Evolutionary conservation across 1,140 invertebrate genomes (phyloP), one percentile per base, ranked within the genome.

Genomic region (Drosophila tani): DNA sequence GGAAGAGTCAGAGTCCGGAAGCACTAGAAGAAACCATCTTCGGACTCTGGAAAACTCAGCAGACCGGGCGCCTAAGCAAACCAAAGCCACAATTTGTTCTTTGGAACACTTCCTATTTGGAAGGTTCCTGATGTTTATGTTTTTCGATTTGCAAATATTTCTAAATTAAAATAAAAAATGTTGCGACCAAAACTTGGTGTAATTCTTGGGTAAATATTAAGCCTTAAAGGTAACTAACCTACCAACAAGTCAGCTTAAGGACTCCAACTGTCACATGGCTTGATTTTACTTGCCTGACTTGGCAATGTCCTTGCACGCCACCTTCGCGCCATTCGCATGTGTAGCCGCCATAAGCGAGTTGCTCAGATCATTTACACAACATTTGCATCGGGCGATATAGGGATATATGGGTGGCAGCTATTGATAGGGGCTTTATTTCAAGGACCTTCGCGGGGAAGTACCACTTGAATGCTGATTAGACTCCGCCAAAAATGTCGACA

Each of bases 331-430:
- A 60, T 59, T 58, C 45, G 77, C 77, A 78, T 79, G 77, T 79
- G 19, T 55, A 73, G 76, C 38, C 35, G 56, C 60, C 46, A 78
- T 87, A 64, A 82, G 75, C 55, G 56, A 60, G 50, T 41, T 58
- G 35, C 27, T 50, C 41, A 27, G 67, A 79, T 79, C 77, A 73
- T 79, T 79, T 79, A 73, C 77, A 79, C 67, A 79, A 79, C 60
- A 79, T 79, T 79, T 73, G 67, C 59, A 79, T 65, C 15, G 74
- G 45, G 19, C 46, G 50, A 64, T 63, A 35, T 27, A 21, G 19
- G 50, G 5, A 29, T 29, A 29, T 51, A 73, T 68, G 41, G 15
- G 47, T 41, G 69, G 43, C 9, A 17, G n/a, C 35, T 45, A 53
- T n/a, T 27, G 38, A 19, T 15, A 9, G 53, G 12, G 15, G 14